Conservation (phyloP, 2,797 vertebrate genomes). For the Neosalanx taihuensis region DNA sequence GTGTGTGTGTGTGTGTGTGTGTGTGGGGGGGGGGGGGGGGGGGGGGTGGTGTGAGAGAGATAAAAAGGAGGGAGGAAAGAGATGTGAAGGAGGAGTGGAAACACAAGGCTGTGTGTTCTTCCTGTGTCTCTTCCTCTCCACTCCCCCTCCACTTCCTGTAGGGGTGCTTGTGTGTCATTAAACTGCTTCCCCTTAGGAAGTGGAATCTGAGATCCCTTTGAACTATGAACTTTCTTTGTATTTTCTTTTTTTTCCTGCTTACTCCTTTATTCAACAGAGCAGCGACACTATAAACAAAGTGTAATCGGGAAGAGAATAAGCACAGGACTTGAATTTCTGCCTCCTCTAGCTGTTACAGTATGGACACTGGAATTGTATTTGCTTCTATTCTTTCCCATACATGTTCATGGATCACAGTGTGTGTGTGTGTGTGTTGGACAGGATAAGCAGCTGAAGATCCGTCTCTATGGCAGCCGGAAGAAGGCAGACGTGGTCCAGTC, state of each 20-base stretch:
- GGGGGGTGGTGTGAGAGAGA: neutral
- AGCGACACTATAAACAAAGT: neutral
- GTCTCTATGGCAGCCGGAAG: constrained; percentile 79
- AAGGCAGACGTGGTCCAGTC: constrained; percentile 75
- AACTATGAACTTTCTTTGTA: neutral
- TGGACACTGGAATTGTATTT: too few relatives aligned
- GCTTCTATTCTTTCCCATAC: too few relatives aligned
- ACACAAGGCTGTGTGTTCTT: constrained; percentile 9
- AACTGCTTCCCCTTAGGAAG: neutral
- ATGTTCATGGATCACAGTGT: too few relatives aligned
- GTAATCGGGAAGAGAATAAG: neutral
- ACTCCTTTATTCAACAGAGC: neutral
- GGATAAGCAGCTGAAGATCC: constrained; percentile 76
- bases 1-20: neutral
- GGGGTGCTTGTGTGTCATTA: constrained; percentile 1
- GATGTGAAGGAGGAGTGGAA: neutral
- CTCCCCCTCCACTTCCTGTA: constrained; percentile 2
- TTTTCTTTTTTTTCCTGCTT: neutral
- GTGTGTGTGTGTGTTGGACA: constrained; percentile 33
- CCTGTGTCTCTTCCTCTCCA: constrained; percentile 11
- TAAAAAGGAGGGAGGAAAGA: neutral
- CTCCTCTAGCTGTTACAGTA: too few relatives aligned
- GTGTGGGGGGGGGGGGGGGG: neutral
- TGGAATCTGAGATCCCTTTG: neutral
- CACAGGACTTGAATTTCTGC: neutral